Base-by-base conservation (phyloP, 2,888 invertebrate genomes). In the Stenurella melanura region DNA sequence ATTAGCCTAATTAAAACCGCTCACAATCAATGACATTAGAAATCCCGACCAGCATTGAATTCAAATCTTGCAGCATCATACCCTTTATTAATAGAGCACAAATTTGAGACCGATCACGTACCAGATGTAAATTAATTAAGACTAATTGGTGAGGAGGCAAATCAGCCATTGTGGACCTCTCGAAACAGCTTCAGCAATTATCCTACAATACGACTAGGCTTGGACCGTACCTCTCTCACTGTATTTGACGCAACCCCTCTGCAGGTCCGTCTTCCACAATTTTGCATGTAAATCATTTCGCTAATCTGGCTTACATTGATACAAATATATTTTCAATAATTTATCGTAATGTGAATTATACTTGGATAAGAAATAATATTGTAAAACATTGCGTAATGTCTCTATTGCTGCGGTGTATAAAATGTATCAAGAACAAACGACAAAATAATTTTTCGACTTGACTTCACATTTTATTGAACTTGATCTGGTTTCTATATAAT, bases 91-190 rank as follows among this genome's bases (percentile, higher is more conserved):
- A 70, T 70, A 60, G 58, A 60, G 60, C 58, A 26, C 64, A 67
- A 74, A 74, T 74, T 74, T 21, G 57, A 74, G 67, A 64, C 70
- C 70, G 70, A 81, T 82, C 80, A 81, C 78, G 77, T 80, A 76
- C 76, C 79, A 75, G 77, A 76, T 79, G 79, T 82, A 83, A 80
- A 83, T 83, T 82, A 82, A 83, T 83, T 82, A 81, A 80, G 77
- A 76, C 80, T 83, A 83, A 83, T 83, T 83, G 80, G 78, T 60
- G 75, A 73, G 78, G 74, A 80, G 80, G 79, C 76, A 76, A 82
- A 80, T 81, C 80, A 80, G 73, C 78, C 74, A 69, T 79, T 80
- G 80, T 78, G 77, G 80, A 79, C 80, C 82, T 77, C 77, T 77
- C 69, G 78, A 78, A 80, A 79, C 70, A 21, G 70, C 70, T 70